Evolutionary conservation across 2,113 vertebrate genomes (phyloP).

Genomic region (Caranx melampygus): DNA sequence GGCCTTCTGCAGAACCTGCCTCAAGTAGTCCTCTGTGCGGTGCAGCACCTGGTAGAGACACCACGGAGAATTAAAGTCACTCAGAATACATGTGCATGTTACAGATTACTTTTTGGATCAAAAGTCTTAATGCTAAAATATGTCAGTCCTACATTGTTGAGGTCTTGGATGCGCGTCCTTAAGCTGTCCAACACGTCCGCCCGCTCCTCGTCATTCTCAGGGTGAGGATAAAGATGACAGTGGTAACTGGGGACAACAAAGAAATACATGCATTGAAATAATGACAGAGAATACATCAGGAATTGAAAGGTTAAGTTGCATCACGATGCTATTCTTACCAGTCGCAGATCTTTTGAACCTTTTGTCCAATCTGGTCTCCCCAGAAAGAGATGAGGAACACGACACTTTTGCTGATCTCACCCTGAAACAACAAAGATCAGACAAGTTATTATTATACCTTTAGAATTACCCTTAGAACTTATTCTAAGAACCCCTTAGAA

Average conservation of each 20-base stretch:
- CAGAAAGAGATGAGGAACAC: conserved; percentile 97
- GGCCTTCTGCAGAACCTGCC: conserved; percentile 93
- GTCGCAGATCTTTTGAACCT: conserved; percentile 98
- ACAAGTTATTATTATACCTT: neutral
- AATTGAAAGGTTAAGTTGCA: neutral
- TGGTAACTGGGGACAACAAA: conserved; percentile 87
- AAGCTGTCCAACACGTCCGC: conserved; percentile 90
- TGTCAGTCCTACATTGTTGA: conserved; percentile 86
- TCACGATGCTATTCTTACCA: conserved; percentile 84
- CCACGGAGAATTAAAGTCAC: neutral
- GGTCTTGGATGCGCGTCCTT: conserved; percentile 91
- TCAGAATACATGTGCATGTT: neutral
- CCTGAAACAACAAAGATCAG: conserved; percentile 80
- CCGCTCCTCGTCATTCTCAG: conserved; percentile 89
- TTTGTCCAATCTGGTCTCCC: conserved; percentile 98
- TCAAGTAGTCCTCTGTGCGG: conserved; percentile 95
- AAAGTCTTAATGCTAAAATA: neutral
- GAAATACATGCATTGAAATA: neutral
- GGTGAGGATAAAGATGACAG: conserved; percentile 96
- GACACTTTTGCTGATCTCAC: conserved; percentile 90
- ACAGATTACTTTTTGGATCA: neutral
- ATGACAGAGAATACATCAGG: neutral
- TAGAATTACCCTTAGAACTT: neutral
- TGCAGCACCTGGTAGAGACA: conserved; percentile 88
- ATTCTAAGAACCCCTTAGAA: neutral